Conservation (phyloP, 2,888 invertebrate species). For the Troides helena region DNA sequence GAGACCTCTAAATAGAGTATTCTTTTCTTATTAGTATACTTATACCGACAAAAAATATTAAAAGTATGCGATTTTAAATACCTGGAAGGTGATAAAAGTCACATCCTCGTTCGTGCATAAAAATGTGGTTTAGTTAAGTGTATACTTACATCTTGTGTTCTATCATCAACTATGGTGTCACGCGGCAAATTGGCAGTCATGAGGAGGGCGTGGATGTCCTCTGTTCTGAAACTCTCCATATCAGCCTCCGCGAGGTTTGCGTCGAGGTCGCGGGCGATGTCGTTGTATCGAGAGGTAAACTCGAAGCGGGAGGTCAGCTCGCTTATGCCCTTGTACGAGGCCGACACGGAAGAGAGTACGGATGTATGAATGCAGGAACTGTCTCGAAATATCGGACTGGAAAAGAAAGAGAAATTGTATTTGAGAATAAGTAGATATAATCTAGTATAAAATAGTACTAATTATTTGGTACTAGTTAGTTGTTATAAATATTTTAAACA, state of each 20-base stretch:
- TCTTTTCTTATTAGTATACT: not conserved
- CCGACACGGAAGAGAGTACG: conserved; percentile 89
- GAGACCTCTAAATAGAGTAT: not conserved
- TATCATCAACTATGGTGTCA: conserved; percentile 77
- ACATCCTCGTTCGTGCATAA: not conserved
- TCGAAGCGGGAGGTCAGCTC: conserved; percentile 78
- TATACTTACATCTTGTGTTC: conserved; percentile 74
- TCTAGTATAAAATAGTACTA: not conserved
- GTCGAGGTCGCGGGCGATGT: conserved; percentile 92
- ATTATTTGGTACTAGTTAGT: not conserved
- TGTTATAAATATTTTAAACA: not conserved
- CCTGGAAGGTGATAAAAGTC: too few relatives aligned
- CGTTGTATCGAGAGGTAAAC: conserved; percentile 87
- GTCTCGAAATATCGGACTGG: conserved; percentile 87
- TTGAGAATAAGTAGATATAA: not conserved
- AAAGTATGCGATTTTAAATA: not conserved
- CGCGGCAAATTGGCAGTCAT: conserved; percentile 86
- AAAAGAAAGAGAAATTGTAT: conserved; percentile 33
- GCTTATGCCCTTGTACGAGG: conserved; percentile 87
- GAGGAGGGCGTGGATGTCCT: conserved; percentile 93
- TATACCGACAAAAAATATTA: not conserved
- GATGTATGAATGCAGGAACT: conserved; percentile 89
- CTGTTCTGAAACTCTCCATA: conserved; percentile 95
- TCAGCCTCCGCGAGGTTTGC: conserved; percentile 96
- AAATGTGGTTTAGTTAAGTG: not conserved